Evolutionary conservation across 1,140 invertebrate species (phyloP).

Genomic region (Odontomachus brunneus): DNA sequence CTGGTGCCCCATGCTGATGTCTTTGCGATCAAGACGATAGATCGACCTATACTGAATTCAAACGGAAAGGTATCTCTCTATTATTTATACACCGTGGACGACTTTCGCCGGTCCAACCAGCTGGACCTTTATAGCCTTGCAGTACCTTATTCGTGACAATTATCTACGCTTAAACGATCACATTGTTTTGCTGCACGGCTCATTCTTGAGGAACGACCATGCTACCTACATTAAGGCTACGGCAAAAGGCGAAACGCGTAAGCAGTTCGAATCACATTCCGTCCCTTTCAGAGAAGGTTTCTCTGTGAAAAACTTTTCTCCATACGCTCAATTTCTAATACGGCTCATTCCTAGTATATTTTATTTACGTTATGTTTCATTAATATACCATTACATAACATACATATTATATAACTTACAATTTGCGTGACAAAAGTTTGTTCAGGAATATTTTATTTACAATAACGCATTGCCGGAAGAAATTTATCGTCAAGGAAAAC

Average conservation of each 20-base stretch:
- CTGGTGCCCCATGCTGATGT: slow-evolving; percentile 69
- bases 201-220: slow-evolving; percentile 6
- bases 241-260: neutral
- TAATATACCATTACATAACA: too few species aligned
- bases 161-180: slow-evolving; percentile 60
- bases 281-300: neutral
- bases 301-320: neutral
- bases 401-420: slow-evolving; percentile 12
- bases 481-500: neutral
- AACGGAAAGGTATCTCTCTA: slow-evolving; percentile 63
- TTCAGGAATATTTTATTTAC: neutral
- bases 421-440: neutral
- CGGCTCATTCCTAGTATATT: neutral
- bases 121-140: slow-evolving; percentile 70
- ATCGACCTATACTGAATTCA: slow-evolving; percentile 74
- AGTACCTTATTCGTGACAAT: slow-evolving; percentile 61
- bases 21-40: slow-evolving; percentile 56
- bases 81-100: slow-evolving; percentile 81
- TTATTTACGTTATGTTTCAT: neutral
- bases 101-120: slow-evolving; percentile 78
- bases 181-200: slow-evolving; percentile 54
- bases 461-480: neutral
- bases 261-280: neutral
- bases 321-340: neutral
- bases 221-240: neutral